A percentile compares a stretch with the other conserved stretches of the same genome.
Evolutionary conservation across 2,888 invertebrate genomes (phyloP).

Genomic region (Caenorhabditis imperialis): DNA sequence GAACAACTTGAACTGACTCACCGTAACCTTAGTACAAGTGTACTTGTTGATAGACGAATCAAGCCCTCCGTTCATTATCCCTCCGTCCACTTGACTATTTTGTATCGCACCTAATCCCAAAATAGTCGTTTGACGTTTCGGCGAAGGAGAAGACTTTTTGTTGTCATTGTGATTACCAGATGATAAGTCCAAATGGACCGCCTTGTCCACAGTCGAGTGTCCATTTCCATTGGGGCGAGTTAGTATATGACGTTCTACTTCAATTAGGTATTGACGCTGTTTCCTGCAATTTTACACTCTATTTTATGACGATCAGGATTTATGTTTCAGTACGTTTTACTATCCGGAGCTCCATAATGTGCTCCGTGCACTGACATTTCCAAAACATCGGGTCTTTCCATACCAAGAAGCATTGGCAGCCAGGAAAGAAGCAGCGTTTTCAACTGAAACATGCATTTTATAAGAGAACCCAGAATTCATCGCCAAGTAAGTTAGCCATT

Average conservation of each 20-base stretch:
- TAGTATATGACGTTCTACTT: slow-evolving; percentile 49
- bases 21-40: slow-evolving; percentile 41
- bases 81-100: slow-evolving; percentile 24
- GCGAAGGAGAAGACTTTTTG: slow-evolving; percentile 27
- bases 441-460: slow-evolving; percentile 56
- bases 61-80: slow-evolving; percentile 14
- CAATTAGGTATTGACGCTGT: slow-evolving; percentile 50
- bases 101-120: slow-evolving; percentile 35
- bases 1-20: too few relatives aligned
- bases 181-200: slow-evolving; percentile 53
- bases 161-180: slow-evolving; percentile 14
- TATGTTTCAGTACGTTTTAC: slow-evolving; percentile 30
- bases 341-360: slow-evolving; percentile 35
- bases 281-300: too few relatives aligned
- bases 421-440: slow-evolving; percentile 70
- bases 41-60: slow-evolving; percentile 52
- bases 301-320: too few relatives aligned
- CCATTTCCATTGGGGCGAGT: slow-evolving; percentile 46
- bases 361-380: slow-evolving; percentile 46
- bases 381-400: slow-evolving; percentile 68
- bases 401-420: slow-evolving; percentile 71
- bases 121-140: slow-evolving; percentile 21
- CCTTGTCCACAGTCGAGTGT: slow-evolving; percentile 36
- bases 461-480: too few relatives aligned
- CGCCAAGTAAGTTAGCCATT: too few relatives aligned